phyloP scores from a whole-genome alignment of 2,797 vertebrate species.

The Acrocephalus scirpaceus region DNA sequence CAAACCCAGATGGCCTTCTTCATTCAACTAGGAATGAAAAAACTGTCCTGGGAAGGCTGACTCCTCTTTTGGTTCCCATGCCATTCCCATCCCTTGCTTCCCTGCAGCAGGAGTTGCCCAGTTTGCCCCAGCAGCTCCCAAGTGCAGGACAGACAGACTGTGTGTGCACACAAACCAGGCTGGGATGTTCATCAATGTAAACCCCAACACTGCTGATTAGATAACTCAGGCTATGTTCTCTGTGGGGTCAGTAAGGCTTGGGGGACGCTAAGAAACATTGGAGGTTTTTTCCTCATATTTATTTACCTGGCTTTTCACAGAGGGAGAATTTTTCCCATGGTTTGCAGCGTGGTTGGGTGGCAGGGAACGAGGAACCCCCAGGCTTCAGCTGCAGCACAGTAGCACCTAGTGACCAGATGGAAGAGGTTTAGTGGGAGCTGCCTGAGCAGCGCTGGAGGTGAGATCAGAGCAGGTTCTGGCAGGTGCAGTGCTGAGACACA shows the following conservation, averaged over 20 bases:
- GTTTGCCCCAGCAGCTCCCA: background rate
- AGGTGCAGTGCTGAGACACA: background rate
- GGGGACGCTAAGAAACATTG: background rate
- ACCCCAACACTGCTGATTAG: background rate
- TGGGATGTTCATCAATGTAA: background rate
- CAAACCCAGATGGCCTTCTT: background rate
- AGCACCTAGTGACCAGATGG: background rate
- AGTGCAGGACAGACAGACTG: background rate
- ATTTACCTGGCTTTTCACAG: background rate
- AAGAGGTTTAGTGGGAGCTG: background rate
- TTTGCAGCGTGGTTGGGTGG: background rate
- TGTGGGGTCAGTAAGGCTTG: background rate
- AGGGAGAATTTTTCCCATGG: background rate
- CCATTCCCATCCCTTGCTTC: background rate
- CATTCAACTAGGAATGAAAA: background rate
- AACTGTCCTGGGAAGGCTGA: background rate
- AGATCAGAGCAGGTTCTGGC: background rate
- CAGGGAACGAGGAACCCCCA: background rate
- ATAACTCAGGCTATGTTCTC: background rate
- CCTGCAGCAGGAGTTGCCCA: background rate
- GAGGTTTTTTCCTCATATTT: rapidly evolving
- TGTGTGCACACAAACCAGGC: background rate
- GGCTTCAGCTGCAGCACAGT: background rate
- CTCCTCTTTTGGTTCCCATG: background rate
- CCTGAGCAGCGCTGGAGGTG: background rate